These are phyloP conservation scores for Mionectes olivaceus DNA, from an alignment of 2,797 vertebrate species.

Conservation along the genomic window DNA sequence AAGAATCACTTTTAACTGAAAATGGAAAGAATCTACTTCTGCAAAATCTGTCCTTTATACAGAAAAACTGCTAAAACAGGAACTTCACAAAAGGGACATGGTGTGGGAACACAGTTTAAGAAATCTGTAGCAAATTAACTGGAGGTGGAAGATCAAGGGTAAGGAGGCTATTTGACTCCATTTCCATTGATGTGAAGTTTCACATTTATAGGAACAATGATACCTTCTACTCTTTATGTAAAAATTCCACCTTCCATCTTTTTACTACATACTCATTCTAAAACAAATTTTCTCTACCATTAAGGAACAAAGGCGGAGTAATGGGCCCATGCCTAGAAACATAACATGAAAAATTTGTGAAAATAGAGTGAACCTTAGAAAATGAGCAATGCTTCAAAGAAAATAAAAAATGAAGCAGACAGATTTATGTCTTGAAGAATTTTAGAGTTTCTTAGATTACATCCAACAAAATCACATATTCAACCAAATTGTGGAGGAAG, in stretches of 20 bases:
- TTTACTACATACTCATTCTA: not conserved
- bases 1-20: not conserved
- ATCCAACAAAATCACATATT: not conserved
- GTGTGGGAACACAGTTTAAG: not conserved
- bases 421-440: not conserved
- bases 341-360: not conserved
- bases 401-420: not conserved
- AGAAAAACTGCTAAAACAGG: not conserved
- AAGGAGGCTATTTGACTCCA: not conserved
- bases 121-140: not conserved
- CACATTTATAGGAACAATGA: not conserved
- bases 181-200: not conserved
- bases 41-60: not conserved
- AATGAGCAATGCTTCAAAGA: not conserved
- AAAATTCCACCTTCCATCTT: not conserved
- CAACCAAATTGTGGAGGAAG: not conserved
- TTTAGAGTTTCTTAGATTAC: not conserved
- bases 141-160: not conserved
- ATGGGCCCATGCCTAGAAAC: not conserved
- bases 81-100: not conserved
- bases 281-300: not conserved
- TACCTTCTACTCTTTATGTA: not conserved
- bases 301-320: not conserved
- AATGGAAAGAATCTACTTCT: not conserved
- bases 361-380: not conserved